These are phyloP conservation scores for Hassar affinis DNA, from an alignment of 2,113 vertebrate species.

Conservation along the genomic window DNA sequence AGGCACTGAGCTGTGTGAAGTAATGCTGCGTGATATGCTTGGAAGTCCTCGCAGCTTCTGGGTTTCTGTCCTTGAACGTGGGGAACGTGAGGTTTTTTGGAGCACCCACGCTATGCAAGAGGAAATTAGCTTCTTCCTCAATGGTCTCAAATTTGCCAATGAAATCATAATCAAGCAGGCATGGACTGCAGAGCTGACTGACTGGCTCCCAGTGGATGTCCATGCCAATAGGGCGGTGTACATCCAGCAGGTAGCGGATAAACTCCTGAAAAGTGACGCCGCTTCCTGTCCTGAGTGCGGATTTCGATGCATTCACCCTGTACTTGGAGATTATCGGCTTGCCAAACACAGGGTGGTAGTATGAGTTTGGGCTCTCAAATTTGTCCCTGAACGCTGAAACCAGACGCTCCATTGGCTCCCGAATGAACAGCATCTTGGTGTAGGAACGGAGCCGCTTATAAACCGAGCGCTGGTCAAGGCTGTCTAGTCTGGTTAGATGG, in stretches of 20 bases:
- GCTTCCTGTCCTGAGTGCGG: conserved; percentile 82
- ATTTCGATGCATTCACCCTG: conserved; percentile 81
- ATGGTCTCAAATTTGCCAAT: conserved; percentile 96
- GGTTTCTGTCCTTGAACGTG: conserved; percentile 89
- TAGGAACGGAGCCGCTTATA: conserved; percentile 84
- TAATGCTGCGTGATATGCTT: conserved; percentile 80
- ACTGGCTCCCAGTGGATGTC: conserved; percentile 96
- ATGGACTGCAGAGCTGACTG: conserved; percentile 90
- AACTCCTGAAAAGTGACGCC: conserved; percentile 93
- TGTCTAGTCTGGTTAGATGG: conserved; percentile 80
- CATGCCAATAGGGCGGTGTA: conserved; percentile 90
- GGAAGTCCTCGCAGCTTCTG: conserved; percentile 83
- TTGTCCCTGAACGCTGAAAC: conserved; percentile 97
- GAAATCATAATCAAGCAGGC: conserved; percentile 90
- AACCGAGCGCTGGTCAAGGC: conserved; percentile 82
- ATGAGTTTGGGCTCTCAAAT: conserved; percentile 91
- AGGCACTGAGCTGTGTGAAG: conserved; percentile 82
- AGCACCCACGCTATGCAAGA: conserved; percentile 81
- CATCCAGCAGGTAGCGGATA: conserved; percentile 88
- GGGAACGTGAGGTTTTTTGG: conserved; percentile 88
- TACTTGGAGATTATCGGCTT: conserved; percentile 92
- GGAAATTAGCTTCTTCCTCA: conserved; percentile 88
- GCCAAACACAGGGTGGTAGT: conserved; percentile 92
- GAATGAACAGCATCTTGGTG: conserved; percentile 91
- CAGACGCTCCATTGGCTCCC: conserved; percentile 90